Evolutionary conservation across 2,797 vertebrate genomes (phyloP), one percentile per base, ranked within the genome.

Genomic region (Hybognathus amarus): DNA sequence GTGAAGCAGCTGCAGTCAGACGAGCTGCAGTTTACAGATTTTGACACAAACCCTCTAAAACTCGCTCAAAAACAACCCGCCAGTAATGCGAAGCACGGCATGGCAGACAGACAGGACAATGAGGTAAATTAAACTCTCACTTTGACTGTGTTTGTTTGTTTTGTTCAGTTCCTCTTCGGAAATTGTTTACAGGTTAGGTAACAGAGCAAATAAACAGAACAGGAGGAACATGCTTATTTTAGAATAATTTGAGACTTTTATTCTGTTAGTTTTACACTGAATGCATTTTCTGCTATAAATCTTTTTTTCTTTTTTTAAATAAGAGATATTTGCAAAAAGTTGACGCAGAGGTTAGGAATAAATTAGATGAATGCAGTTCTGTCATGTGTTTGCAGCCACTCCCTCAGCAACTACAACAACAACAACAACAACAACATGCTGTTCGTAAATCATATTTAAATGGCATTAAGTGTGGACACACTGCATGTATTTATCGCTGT

Each of bases 81-180:
- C 38, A 90, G 89, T 87, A 67, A 94, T 94, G 94, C 80, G 67
- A 63, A 10, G 79, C 86, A 59, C 76, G 92, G 91, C 85, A 95
- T 95, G 94, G 92, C 93, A 87, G 94, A 95, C 87, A 93, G 92
- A 92, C 92, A 91, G 89, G 93, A 95, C 86, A 90, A 87, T 88
- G 94, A 95, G 93, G 94, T 95, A 88, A 90, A 68, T 22, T 61
- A 1, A 59, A n/a, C 20, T 0, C 56, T 78, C 56, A 38, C 45
- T 40, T 71, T 61, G 1, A n/a, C 10, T 63, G 27, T 7, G 2
- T 20, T 17, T 80, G n/a, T 74, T 38, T 47, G 36, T 73, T 52
- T 2, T 6, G 5, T 24, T 27, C n/a, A 45, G 47, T 83, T 68
- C 3, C 4, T 22, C 50, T 22, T n/a, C 63, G 63, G n/a, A 36